Percentiles rank a stretch among this genome's conserved stretches.
These are phyloP conservation scores for Manis pentadactyla DNA, from an alignment of 2,797 vertebrate species.

Conservation along the genomic window DNA sequence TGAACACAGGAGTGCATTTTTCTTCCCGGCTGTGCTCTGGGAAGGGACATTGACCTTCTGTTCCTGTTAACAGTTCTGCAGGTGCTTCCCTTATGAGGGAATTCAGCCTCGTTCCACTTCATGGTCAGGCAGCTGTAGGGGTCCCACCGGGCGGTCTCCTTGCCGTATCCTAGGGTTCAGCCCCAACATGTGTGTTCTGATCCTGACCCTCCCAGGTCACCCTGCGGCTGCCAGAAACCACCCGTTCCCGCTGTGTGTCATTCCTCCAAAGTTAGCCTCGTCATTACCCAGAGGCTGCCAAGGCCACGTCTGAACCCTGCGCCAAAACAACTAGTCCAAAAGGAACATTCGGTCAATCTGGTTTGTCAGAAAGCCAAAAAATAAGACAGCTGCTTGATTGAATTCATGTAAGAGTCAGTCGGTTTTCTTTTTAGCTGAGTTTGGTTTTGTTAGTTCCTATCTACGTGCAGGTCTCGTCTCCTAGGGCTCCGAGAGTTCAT, in stretches of 20 bases:
- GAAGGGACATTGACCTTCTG: neutral
- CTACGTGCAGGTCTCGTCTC: neutral
- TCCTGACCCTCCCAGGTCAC: neutral
- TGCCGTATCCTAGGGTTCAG: neutral
- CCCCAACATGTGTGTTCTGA: neutral
- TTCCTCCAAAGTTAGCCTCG: constrained; percentile 26
- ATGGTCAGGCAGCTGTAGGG: neutral
- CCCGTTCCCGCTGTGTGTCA: rapidly evolving
- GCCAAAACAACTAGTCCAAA: neutral
- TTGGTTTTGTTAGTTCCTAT: neutral
- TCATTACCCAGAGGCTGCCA: neutral
- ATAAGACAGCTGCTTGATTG: neutral
- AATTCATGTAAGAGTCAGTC: neutral
- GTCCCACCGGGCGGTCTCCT: neutral
- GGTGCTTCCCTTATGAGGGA: neutral
- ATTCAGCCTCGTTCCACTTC: neutral
- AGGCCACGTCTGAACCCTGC: neutral
- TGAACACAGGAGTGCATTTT: neutral
- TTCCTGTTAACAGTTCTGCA: neutral
- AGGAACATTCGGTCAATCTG: neutral
- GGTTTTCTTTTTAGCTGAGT: constrained; percentile 40
- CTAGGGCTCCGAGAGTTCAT: neutral
- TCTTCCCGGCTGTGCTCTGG: neutral
- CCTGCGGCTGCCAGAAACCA: neutral
- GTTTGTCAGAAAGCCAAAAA: constrained; percentile 6